Evolutionary conservation across 1,140 invertebrate species (phyloP), one percentile per base, ranked within the genome.

Genomic region (Apocrypta bakeri): DNA sequence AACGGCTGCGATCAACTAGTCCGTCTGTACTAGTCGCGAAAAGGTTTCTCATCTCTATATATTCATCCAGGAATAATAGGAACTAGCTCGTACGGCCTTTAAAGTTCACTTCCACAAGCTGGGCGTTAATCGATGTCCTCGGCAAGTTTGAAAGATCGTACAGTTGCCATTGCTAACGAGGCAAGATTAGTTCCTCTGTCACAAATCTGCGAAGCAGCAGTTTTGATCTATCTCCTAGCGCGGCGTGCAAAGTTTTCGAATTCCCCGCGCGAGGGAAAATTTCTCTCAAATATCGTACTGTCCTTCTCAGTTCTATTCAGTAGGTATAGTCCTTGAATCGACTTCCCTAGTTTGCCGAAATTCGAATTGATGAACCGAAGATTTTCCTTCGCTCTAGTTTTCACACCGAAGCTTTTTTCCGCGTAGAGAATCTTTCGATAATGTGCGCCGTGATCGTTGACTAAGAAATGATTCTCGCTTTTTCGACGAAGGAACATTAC

Each of bases 71-170:
- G 66, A 37, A 85, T 84, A 87, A 86, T 86, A 83, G 84, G 83
- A 84, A 79, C 80, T 12, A 27, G 63, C 11, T 66, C 63, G 21
- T 72, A 79, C 78, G 82, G 82, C 78, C 87, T 86, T 88, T 86
- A 87, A 87, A 90, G 86, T 90, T 90, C 85, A 69, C 3, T 37
- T 2, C 33, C n/a, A n/a, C 81, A 78, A 73, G n/a, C 14, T 85
- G n/a, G 83, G 86, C 86, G 85, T 90, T 90, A 90, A 90, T 90
- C 88, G 87, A 89, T 88, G 88, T 87, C 86, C 89, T 86, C 86
- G 80, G 84, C 48, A 81, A 88, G 85, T 90, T 89, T 82, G 86
- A 87, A 87, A 72, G 48, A 80, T 80, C 66, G 72, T 76, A 74
- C 69, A 83, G 31, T 81, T 80, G 66, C 72, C n/a, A 21, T 71